Evolutionary conservation across 1,140 invertebrate species (phyloP).

Genomic region (Trissolcus basalis): DNA sequence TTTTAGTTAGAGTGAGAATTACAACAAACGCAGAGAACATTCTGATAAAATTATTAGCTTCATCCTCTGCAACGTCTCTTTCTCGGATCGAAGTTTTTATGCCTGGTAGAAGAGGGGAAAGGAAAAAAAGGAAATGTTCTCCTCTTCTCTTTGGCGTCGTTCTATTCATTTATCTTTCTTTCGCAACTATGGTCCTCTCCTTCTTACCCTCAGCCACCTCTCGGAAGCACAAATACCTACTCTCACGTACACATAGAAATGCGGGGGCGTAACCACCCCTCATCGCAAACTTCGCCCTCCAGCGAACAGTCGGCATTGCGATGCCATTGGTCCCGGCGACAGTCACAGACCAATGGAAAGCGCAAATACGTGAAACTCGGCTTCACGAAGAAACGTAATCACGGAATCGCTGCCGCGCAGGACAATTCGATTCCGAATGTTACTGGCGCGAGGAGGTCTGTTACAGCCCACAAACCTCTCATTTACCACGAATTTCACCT

Average conservation of each 20-base stretch:
- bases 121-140: slow-evolving; percentile 31
- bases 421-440: slow-evolving; percentile 57
- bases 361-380: slow-evolving; percentile 72
- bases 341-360: slow-evolving; percentile 74
- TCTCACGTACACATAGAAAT: slow-evolving; percentile 54
- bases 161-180: slow-evolving; percentile 55
- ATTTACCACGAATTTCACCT: slow-evolving; percentile 27
- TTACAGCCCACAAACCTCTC: slow-evolving; percentile 40
- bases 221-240: slow-evolving; percentile 48
- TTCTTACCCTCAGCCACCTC: slow-evolving; percentile 42
- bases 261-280: slow-evolving; percentile 71
- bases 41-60: slow-evolving; percentile 15
- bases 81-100: slow-evolving; percentile 51
- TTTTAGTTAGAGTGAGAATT: too few species aligned
- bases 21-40: background rate
- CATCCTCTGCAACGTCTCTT: slow-evolving; percentile 44
- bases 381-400: slow-evolving; percentile 67
- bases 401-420: slow-evolving; percentile 66
- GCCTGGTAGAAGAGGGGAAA: slow-evolving; percentile 8
- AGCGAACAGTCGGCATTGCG: slow-evolving; percentile 71
- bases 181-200: slow-evolving; percentile 38
- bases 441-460: slow-evolving; percentile 41
- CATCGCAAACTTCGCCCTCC: slow-evolving; percentile 61
- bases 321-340: slow-evolving; percentile 73
- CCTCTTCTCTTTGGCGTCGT: slow-evolving; percentile 26